Conservation (phyloP, 2,113 vertebrate genomes). For the Mugil cephalus region DNA sequence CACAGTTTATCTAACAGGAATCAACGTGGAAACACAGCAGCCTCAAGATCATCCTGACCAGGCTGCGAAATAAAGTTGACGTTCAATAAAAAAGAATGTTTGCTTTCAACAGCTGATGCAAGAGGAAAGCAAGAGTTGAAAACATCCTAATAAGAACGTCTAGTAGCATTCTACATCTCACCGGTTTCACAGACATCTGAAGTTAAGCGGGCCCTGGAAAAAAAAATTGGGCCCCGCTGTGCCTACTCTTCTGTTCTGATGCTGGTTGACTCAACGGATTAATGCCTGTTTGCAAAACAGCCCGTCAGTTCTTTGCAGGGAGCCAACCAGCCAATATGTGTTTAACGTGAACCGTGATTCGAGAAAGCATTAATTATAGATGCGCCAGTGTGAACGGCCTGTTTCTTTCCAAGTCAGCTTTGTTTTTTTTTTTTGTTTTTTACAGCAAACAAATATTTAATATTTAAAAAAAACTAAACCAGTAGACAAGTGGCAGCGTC, state of each 20-base stretch:
- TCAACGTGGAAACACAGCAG: conserved; percentile 43
- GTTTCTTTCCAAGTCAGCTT: no score
- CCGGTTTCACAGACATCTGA: conserved; percentile 48
- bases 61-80: conserved; percentile 36
- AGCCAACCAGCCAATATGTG: conserved; percentile 16
- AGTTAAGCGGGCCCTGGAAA: conserved; percentile 44
- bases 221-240: conserved; percentile 23
- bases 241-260: conserved; percentile 46
- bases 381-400: not conserved
- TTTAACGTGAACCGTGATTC: conserved; percentile 26
- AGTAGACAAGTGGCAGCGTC: not conserved
- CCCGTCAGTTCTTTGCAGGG: conserved; percentile 32
- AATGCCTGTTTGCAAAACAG: conserved; percentile 48
- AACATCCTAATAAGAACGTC: conserved; percentile 59
- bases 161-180: conserved; percentile 33
- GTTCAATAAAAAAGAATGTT: conserved; percentile 42
- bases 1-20: conserved; percentile 45
- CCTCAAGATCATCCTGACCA: conserved; percentile 1
- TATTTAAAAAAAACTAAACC: not conserved
- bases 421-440: not conserved
- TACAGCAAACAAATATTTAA: conserved; percentile 1
- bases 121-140: conserved; percentile 68
- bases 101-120: conserved; percentile 66
- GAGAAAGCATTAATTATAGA: conserved; percentile 11
- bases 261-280: conserved; percentile 49